Evolutionary conservation across 2,888 invertebrate genomes (phyloP), one percentile per base, ranked within the genome.

Genomic region (Cephus spinipes): DNA sequence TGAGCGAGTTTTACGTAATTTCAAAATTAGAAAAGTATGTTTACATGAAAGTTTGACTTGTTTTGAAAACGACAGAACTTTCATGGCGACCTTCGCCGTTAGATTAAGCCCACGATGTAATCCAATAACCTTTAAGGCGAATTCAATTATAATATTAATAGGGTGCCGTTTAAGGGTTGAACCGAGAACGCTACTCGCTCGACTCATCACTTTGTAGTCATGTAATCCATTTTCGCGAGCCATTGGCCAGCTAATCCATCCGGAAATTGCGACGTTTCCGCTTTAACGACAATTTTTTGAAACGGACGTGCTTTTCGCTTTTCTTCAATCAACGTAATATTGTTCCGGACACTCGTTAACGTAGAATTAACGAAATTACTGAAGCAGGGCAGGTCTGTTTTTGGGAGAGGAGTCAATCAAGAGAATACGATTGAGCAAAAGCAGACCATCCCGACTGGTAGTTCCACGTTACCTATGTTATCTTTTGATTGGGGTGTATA

Each of bases 181-280:
- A 55, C 15, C 55, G 9, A 55, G 23, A 55, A 15, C 23, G 55
- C 23, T 55, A 55, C 23, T 55, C 55, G 55, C 55, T 55, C 71
- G 74, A 68, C 79, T 68, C 74, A 68, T 76, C 77, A 78, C 86
- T 84, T 83, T 85, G 82, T 83, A 80, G 79, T 77, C 81, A 68
- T 77, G 82, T 85, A 87, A 87, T 87, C 85, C 82, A 85, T 81
- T 87, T 85, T 86, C 76, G 83, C 84, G 77, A 82, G 75, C 81
- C 84, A 86, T 79, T 83, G 87, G 80, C 76, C 81, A 79, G 36
- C 77, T 76, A 81, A 82, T 82, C 80, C 84, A 77, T 76, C 78
- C 84, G 86, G 87, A 86, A 87, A 85, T 86, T 83, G 85, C 80
- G 83, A 84, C 83, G 82, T 84, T 87, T 87, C 84, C 85, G 82